Evolutionary conservation across 1,140 invertebrate species (phyloP).

Genomic region (Dolichoris vasculosae): DNA sequence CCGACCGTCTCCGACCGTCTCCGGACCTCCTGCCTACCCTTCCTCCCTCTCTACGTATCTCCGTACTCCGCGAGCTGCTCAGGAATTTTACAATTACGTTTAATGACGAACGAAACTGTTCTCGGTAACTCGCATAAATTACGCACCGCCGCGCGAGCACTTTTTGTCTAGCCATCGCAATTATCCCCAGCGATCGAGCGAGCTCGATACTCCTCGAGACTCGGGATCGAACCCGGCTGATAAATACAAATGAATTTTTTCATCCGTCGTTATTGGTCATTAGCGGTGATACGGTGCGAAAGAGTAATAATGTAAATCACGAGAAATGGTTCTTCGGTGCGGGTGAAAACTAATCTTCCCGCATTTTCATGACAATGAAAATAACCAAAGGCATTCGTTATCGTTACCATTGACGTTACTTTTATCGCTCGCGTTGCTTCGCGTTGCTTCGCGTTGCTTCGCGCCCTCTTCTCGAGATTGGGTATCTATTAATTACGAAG

Average conservation of each 20-base stretch:
- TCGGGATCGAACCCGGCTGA: background rate
- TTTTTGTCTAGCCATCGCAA: slow-evolving; percentile 47
- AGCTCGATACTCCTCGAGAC: slow-evolving; percentile 14
- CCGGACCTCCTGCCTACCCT: too few relatives aligned
- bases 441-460: background rate
- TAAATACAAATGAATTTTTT: slow-evolving; percentile 21
- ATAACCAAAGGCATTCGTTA: background rate
- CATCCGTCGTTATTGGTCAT: slow-evolving; percentile 31
- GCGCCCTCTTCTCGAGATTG: too few relatives aligned
- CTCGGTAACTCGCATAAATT: slow-evolving; percentile 49
- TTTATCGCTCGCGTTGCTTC: too few relatives aligned
- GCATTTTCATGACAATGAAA: slow-evolving; percentile 25
- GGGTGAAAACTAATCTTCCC: background rate
- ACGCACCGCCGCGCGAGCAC: slow-evolving; percentile 10
- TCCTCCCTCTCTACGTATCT: too few relatives aligned
- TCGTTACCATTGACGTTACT: background rate
- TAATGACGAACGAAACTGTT: slow-evolving; percentile 53
- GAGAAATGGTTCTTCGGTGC: background rate
- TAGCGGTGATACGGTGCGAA: slow-evolving; percentile 32
- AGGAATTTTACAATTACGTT: slow-evolving; percentile 55
- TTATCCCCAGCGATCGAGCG: slow-evolving; percentile 50
- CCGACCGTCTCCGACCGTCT: too few relatives aligned
- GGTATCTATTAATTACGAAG: background rate
- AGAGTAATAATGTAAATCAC: slow-evolving; percentile 4
- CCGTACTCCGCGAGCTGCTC: background rate